These are phyloP conservation scores for Charina bottae DNA, from an alignment of 2,113 vertebrate genomes.

Conservation along the genomic window DNA sequence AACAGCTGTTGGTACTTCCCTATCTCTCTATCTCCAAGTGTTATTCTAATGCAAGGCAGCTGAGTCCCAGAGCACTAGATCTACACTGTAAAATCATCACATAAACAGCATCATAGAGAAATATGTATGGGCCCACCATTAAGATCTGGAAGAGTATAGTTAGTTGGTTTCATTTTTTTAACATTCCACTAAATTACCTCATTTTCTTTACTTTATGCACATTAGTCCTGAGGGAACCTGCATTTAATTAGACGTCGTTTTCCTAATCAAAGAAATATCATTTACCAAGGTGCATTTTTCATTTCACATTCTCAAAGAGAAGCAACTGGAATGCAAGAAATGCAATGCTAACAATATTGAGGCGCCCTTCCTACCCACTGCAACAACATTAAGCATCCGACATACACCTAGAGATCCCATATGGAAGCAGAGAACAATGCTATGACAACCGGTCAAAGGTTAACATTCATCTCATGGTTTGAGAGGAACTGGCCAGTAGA, in stretches of 20 bases:
- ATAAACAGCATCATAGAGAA: background rate
- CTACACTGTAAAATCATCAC: background rate
- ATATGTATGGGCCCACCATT: fast-evolving
- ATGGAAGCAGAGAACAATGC: background rate
- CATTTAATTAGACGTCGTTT: slow-evolving; percentile 21
- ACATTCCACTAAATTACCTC: background rate
- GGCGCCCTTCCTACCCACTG: slow-evolving; percentile 1
- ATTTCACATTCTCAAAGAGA: background rate
- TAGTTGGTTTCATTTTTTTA: background rate
- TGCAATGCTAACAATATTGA: background rate
- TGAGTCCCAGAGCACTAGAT: fast-evolving
- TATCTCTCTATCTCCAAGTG: fast-evolving
- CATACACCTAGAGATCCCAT: background rate
- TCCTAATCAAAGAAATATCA: background rate
- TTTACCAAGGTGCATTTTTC: background rate
- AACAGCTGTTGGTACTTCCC: fast-evolving
- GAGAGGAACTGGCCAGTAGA: background rate
- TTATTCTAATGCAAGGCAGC: background rate
- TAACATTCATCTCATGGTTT: background rate
- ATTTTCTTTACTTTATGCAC: background rate
- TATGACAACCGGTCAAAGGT: background rate
- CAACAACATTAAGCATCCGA: background rate
- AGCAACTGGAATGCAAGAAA: background rate
- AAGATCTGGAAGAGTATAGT: fast-evolving
- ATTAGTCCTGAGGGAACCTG: background rate